These are phyloP conservation scores for Lepeophtheirus salmonis DNA, from an alignment of 1,140 invertebrate genomes.

Conservation along the genomic window DNA sequence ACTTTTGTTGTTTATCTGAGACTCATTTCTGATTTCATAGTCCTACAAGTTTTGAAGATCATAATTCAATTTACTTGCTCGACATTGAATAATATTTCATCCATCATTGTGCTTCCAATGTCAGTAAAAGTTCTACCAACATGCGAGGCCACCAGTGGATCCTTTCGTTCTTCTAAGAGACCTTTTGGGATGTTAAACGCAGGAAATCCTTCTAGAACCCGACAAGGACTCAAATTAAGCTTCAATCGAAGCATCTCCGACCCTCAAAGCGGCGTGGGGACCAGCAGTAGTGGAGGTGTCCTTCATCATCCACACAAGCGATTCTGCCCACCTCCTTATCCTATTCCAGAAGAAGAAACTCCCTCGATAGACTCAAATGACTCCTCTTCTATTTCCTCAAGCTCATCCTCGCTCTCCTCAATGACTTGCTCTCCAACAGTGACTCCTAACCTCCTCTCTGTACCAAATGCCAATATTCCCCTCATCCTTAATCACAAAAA, in stretches of 20 bases:
- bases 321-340: background rate
- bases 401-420: background rate
- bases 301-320: too few species aligned
- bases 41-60: too few species aligned
- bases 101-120: too few species aligned
- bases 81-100: too few species aligned
- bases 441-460: background rate
- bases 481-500: too few species aligned
- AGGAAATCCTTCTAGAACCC: constrained; percentile 25
- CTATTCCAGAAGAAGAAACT: background rate
- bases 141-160: too few species aligned
- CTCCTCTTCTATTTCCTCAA: background rate
- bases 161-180: too few species aligned
- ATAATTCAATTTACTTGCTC: too few species aligned
- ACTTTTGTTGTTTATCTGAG: too few species aligned
- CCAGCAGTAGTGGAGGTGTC: constrained; percentile 1
- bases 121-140: too few species aligned
- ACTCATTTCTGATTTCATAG: too few species aligned
- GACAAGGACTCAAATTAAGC: constrained; percentile 37
- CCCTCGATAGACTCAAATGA: constrained; percentile 26
- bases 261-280: constrained; percentile 25
- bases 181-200: too few species aligned
- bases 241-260: constrained; percentile 40
- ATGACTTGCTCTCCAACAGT: background rate
- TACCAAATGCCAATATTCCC: background rate